Evolutionary conservation across 2,113 vertebrate species (phyloP).

Genomic region (Actinemys pallida): DNA sequence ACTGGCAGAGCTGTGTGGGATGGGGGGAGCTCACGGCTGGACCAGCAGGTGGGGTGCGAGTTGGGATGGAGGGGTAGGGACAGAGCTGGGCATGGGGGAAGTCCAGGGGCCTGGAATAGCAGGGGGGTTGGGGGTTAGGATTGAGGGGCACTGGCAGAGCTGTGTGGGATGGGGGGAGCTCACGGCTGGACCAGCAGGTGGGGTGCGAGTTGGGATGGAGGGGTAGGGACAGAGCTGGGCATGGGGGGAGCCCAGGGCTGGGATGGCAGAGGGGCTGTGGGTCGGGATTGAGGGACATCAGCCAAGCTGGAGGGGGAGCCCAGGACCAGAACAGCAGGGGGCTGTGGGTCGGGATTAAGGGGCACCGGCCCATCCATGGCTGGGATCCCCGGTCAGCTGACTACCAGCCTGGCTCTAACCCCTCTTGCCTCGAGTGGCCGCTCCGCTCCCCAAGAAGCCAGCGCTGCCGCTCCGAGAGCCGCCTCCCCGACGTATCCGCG

Average conservation of each 20-base stretch:
- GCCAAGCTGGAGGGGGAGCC: no score
- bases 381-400: background rate
- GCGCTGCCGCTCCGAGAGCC: background rate
- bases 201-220: no score
- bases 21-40: no score
- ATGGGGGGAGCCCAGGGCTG: no score
- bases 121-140: fast-evolving
- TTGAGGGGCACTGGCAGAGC: no score
- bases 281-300: no score
- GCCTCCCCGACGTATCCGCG: background rate
- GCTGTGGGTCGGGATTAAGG: background rate
- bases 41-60: no score
- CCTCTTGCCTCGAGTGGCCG: background rate
- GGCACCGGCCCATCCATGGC: background rate
- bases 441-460: background rate
- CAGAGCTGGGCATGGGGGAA: no score
- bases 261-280: background rate
- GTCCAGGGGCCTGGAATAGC: no score
- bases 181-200: no score
- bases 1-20: no score
- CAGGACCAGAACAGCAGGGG: background rate
- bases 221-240: background rate
- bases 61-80: background rate
- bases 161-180: no score
- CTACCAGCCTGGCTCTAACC: background rate